A percentile compares a stretch with the other conserved stretches of the same genome.
Conservation (phyloP, 2,113 vertebrate species). For the Petrocephalus microphthalmus region DNA sequence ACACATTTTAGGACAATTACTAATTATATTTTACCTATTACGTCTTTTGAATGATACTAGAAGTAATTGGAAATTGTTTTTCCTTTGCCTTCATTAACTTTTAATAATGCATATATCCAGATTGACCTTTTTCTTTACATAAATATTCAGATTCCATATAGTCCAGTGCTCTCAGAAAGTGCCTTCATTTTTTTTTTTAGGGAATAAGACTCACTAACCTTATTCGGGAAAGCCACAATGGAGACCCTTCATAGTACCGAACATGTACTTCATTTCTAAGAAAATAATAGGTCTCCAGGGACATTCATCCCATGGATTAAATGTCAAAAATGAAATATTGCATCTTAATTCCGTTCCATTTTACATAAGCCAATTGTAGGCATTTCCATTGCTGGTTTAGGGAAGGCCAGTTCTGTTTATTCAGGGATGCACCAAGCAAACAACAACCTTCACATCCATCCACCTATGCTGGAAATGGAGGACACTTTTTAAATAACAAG, state of each 20-base stretch:
- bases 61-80: background rate
- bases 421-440: background rate
- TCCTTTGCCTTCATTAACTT: background rate
- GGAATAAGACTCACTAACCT: background rate
- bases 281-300: conserved; percentile 57
- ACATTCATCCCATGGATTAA: conserved; percentile 54
- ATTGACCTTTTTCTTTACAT: background rate
- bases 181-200: background rate
- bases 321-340: conserved; percentile 62
- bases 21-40: background rate
- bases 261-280: conserved; percentile 41
- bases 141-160: background rate
- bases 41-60: background rate
- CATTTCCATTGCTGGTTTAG: conserved; percentile 42
- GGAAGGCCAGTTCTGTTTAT: conserved; percentile 39
- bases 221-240: background rate
- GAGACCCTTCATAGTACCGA: background rate
- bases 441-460: background rate
- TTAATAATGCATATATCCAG: conserved; percentile 2
- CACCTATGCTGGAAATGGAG: background rate
- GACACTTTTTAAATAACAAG: background rate
- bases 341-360: conserved; percentile 45
- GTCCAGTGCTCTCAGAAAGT: background rate
- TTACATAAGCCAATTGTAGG: conserved; percentile 44
- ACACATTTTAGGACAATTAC: background rate